These are phyloP conservation scores for Ornithorhynchus anatinus DNA, from an alignment of 2,113 vertebrate genomes.

Conservation along the genomic window DNA sequence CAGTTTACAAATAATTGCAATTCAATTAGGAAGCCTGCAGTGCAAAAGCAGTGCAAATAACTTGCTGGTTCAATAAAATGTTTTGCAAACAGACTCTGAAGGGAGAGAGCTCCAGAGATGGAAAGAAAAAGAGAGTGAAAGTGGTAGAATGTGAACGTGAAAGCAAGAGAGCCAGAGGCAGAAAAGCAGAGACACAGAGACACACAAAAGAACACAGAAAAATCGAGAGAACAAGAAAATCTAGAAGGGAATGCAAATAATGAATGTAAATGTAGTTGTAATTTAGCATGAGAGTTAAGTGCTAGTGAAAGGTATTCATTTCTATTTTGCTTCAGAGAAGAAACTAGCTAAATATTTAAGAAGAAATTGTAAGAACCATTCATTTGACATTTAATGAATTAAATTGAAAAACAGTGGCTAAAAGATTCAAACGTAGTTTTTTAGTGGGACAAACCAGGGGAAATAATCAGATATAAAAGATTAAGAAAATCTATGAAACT, in stretches of 20 bases:
- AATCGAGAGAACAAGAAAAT: slow-evolving; percentile 29
- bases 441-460: slow-evolving; percentile 42
- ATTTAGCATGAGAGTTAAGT: slow-evolving; percentile 12
- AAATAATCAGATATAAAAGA: slow-evolving; percentile 66
- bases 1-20: slow-evolving; percentile 61
- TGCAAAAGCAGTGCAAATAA: slow-evolving; percentile 49
- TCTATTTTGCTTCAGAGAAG: slow-evolving; percentile 46
- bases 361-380: slow-evolving; percentile 59
- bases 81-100: slow-evolving; percentile 43
- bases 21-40: slow-evolving; percentile 51
- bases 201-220: too few species aligned
- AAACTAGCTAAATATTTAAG: slow-evolving; percentile 45
- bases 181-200: too few species aligned
- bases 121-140: fast-evolving
- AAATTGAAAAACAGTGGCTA: slow-evolving; percentile 65
- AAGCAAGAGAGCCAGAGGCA: neutral
- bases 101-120: too few species aligned
- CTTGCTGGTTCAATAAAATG: slow-evolving; percentile 52
- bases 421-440: slow-evolving; percentile 61
- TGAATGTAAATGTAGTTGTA: neutral
- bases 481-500: slow-evolving; percentile 57
- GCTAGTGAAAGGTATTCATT: slow-evolving; percentile 57
- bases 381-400: slow-evolving; percentile 67
- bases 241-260: slow-evolving; percentile 7
- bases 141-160: neutral